phyloP scores from a whole-genome alignment of 1,140 invertebrate genomes.

The Diachasmimorpha longicaudata region DNA sequence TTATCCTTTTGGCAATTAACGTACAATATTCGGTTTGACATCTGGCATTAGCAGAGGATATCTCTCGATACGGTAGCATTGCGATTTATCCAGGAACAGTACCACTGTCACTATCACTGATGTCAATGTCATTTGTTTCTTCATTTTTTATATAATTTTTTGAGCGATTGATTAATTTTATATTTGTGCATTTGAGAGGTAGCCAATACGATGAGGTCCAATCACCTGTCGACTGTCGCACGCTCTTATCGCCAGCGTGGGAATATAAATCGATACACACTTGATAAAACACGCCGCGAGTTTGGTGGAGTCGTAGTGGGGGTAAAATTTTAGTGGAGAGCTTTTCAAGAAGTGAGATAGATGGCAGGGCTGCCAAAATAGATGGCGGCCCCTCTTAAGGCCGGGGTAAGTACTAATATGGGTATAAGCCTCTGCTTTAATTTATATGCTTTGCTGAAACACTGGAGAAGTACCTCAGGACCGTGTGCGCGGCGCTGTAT shows the following conservation, averaged over 20 bases:
- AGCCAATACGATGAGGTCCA: neutral
- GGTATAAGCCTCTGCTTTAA: no score
- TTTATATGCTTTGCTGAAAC: no score
- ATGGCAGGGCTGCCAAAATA: no score
- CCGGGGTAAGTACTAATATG: no score
- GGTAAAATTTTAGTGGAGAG: no score
- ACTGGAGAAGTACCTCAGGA: no score
- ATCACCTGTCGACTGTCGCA: slow-evolving; percentile 1
- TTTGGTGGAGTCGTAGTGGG: no score
- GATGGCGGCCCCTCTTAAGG: no score
- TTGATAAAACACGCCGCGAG: neutral
- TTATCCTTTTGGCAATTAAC: neutral
- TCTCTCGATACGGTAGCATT: slow-evolving; percentile 8
- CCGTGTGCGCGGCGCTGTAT: no score
- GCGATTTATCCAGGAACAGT: neutral
- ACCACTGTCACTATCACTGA: neutral
- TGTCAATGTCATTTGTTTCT: neutral
- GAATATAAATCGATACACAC: neutral
- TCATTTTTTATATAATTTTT: neutral
- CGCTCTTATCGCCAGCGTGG: neutral
- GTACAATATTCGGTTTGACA: slow-evolving; percentile 20
- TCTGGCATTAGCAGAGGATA: slow-evolving; percentile 25
- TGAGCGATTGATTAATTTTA: neutral
- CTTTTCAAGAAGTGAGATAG: no score
- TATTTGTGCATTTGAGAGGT: neutral